Conservation (phyloP, 2,888 invertebrate species). For the Acanthococcus lagerstroemiae region DNA sequence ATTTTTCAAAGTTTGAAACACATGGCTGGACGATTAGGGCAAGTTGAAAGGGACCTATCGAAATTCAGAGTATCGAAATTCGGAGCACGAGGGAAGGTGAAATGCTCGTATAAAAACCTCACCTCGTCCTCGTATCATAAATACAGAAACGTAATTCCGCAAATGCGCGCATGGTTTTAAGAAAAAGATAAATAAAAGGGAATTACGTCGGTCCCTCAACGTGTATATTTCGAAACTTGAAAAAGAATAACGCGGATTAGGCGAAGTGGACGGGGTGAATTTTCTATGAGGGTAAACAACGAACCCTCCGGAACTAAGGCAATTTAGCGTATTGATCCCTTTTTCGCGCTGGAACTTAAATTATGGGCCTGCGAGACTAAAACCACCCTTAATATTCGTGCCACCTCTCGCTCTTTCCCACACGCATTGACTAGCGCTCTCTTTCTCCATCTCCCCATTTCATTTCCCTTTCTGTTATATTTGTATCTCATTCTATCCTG, state of each 20-base stretch:
- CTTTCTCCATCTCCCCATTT: not conserved
- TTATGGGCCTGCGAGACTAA: not conserved
- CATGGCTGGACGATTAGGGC: too few species aligned
- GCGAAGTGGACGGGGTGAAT: conserved; percentile 20
- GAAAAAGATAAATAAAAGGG: conserved; percentile 28
- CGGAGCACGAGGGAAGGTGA: too few species aligned
- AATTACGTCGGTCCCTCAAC: conserved; percentile 19
- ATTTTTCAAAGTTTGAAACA: too few species aligned
- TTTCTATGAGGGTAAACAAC: conserved; percentile 31
- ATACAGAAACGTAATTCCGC: conserved; percentile 6
- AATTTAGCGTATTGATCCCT: conserved; percentile 31
- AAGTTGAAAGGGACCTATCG: too few species aligned
- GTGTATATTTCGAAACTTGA: not conserved
- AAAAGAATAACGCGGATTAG: not conserved
- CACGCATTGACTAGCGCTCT: not conserved
- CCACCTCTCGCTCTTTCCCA: not conserved
- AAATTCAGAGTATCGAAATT: too few species aligned
- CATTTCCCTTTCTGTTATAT: not conserved
- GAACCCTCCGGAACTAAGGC: conserved; percentile 26
- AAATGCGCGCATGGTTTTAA: conserved; percentile 22
- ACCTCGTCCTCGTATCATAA: not conserved
- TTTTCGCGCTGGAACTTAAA: not conserved
- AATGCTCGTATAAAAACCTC: too few species aligned
- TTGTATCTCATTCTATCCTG: not conserved
- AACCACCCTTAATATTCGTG: not conserved